Evolutionary conservation across 2,888 invertebrate species (phyloP).

Genomic region (Phyllotreta striolata): DNA sequence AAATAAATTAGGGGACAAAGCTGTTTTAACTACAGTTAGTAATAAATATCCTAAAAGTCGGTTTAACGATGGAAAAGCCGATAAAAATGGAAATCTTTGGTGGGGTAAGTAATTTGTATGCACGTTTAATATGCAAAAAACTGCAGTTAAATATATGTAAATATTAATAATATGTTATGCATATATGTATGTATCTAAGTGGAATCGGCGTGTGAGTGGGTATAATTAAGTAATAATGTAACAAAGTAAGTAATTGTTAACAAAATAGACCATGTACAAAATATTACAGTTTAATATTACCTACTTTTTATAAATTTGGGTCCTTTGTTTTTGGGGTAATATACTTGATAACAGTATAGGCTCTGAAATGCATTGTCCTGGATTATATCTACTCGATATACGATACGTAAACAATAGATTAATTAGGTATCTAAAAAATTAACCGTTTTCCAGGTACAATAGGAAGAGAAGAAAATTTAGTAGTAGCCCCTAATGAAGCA

Average conservation of each 20-base stretch:
- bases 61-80: constrained; percentile 71
- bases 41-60: constrained; percentile 61
- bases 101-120: constrained; percentile 59
- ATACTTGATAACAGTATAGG: no score
- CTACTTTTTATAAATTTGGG: no score
- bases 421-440: no score
- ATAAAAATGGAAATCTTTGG: constrained; percentile 66
- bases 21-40: constrained; percentile 61
- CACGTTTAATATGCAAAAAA: constrained; percentile 7
- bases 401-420: no score
- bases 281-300: no score
- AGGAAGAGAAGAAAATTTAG: constrained; percentile 64
- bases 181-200: constrained; percentile 6
- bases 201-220: no score
- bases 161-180: neutral
- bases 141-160: constrained; percentile 1
- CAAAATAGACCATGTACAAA: no score
- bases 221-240: no score
- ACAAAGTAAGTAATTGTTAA: neutral
- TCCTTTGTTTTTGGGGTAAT: no score
- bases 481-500: constrained; percentile 63
- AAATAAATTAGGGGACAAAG: constrained; percentile 32
- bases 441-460: constrained; percentile 66
- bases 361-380: no score
- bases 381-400: no score